Evolutionary conservation across 2,888 invertebrate species (phyloP), one percentile per base, ranked within the genome.

Genomic region (Sinodicranocentrus sp.): DNA sequence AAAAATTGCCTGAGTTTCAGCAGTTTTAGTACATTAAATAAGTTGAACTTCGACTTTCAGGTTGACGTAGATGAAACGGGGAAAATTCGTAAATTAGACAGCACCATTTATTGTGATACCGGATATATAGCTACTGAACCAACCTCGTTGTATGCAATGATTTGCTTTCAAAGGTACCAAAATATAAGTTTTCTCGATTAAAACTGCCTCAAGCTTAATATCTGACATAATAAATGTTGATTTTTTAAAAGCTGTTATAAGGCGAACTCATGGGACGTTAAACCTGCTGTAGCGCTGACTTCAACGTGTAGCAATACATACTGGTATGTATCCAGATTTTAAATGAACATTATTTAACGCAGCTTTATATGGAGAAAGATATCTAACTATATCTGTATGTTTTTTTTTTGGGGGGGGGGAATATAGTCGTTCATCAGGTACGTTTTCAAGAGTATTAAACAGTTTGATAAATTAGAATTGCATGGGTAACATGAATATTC

Each of bases 271-370:
- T 39, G 5, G 6, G 5, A 5, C 39, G 13, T 39, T 39, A 39
- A 13, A n/a, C n/a, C 87, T 93, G 93, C 87, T 96, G 96, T 89
- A 92, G 94, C 84, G 91, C 92, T 2, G 91, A 90, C 1, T 95
- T 94, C 94, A 89, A 89, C 15, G 84, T 91, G 93, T 93, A 0
- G 89, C 91, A 39, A 94, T 95, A 0, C 94, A 96, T 88, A 91
- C 93, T 0, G 93, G 95, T 0, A 91, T 92, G 2, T 94, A 94
- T 86, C 95, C 95, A 0, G 94, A 93, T 89, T 94, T 94, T 87
- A 91, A 96, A 89, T 93, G 94, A 1, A 95, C 95, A 89, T 94
- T 95, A 8, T 91, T 15, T 33, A 33, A 33, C 33, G 5, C 10
- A 33, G 33, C 3, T 33, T 33, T 33, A n/a, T 33, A 3, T 33